A percentile compares a stretch with the other conserved stretches of the same genome.
Conservation (phyloP, 2,888 invertebrate species). For the Plemyria rubiginata region DNA sequence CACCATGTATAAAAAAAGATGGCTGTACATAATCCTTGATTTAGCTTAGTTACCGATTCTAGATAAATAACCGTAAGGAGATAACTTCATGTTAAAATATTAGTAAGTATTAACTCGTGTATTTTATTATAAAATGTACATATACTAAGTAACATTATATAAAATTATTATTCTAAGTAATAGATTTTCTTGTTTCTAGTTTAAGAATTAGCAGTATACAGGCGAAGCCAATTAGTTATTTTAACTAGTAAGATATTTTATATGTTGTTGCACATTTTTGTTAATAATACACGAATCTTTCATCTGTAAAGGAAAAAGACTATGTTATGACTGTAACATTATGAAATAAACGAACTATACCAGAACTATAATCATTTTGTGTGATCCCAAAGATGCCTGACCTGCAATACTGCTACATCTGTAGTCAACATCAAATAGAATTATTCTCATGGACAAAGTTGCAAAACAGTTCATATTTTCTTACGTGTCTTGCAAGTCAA, state of each 20-base stretch:
- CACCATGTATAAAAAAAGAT: background rate
- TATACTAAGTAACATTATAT: slow-evolving; percentile 46
- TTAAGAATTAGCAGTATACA: slow-evolving; percentile 48
- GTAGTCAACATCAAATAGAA: no score
- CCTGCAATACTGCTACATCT: no score
- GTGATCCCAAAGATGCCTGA: background rate
- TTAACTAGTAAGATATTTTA: slow-evolving; percentile 37
- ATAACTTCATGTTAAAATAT: slow-evolving; percentile 8
- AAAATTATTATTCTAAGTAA: slow-evolving; percentile 51
- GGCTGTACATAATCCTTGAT: background rate
- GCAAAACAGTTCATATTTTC: no score
- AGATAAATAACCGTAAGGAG: background rate
- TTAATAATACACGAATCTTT: slow-evolving; percentile 61
- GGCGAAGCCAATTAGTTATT: slow-evolving; percentile 59
- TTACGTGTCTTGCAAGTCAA: no score
- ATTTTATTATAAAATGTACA: slow-evolving; percentile 67
- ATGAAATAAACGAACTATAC: slow-evolving; percentile 55
- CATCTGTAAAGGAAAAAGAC: slow-evolving; percentile 63
- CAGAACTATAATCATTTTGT: slow-evolving; percentile 6
- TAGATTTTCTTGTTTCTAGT: slow-evolving; percentile 62
- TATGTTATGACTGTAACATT: slow-evolving; percentile 67
- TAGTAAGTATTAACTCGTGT: slow-evolving; percentile 36
- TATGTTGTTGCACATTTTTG: slow-evolving; percentile 69
- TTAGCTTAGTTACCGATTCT: background rate
- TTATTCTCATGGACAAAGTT: no score